Evolutionary conservation across 2,113 vertebrate genomes (phyloP), one percentile per base, ranked within the genome.

Genomic region (Gambusia affinis): DNA sequence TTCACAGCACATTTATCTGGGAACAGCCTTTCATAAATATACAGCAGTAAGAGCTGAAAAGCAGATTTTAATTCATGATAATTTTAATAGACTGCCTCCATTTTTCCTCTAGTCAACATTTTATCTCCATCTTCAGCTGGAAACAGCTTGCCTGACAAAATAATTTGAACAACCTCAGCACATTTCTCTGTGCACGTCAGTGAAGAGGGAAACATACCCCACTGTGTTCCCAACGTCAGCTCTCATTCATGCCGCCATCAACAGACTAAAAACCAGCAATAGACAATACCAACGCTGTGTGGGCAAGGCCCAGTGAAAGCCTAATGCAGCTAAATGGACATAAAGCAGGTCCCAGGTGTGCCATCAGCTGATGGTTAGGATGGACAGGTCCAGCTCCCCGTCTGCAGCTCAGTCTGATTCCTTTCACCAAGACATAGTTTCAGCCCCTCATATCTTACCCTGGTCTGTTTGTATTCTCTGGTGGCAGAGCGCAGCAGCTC

Each of bases 401-500:
- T 79, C 54, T 83, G 72, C 79, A 76, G 75, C 65, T 75, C 64
- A 12, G 65, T 42, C 29, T 8, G 1, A 73, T 64, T 72, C 60
- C 79, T 70, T 78, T 84, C 80, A 84, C 39, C 57, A 64, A n/a
- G 70, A 75, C 54, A 65, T 27, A 2, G 65, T 51, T 14, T 22
- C 37, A 73, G 39, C 73, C 4, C 39, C 11, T 24, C 1, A 89
- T 92, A 99, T 97, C 96, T 96, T 96, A 99, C 97, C 96, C 96
- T 96, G 75, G 96, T 94, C 82, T 95, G 92, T 3, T 95, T 95
- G 28, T 95, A 90, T 51, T 99, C 97, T 83, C 88, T 90, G 29
- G 95, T 90, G 3, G 95, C 93, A 2, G 94, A 97, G 80, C 80
- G 95, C 88, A 98, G 93, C 47, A 99, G 96, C 47, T 97, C 96